Percentiles rank a stretch among this genome's conserved stretches.
Evolutionary conservation across 2,797 vertebrate species (phyloP).

Genomic region (Anguilla anguilla): DNA sequence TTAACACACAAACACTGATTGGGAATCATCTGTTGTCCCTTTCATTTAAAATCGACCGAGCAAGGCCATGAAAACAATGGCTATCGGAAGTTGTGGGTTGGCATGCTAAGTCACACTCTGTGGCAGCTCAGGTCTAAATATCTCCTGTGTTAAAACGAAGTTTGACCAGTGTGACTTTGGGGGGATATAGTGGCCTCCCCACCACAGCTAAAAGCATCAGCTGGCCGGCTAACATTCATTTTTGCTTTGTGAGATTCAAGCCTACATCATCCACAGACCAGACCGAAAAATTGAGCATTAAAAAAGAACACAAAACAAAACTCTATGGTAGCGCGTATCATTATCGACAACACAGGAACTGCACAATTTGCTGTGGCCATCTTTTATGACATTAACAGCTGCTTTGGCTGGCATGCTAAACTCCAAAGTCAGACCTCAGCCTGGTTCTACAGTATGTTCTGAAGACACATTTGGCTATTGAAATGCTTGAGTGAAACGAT

Average conservation of each 20-base stretch:
- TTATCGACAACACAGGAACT: constrained; percentile 43
- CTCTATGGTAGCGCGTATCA: background rate
- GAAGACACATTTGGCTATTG: constrained; percentile 66
- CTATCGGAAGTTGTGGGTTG: background rate
- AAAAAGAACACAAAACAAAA: background rate
- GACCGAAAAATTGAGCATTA: background rate
- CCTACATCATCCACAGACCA: constrained; percentile 52
- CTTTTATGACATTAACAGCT: constrained; percentile 60
- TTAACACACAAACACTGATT: constrained; percentile 7
- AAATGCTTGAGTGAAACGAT: constrained; percentile 60
- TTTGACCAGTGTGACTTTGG: background rate
- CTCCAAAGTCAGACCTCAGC: constrained; percentile 51
- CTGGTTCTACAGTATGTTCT: constrained; percentile 50
- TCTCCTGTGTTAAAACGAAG: constrained; percentile 37
- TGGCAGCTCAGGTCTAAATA: constrained; percentile 43
- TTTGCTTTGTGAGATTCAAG: constrained; percentile 50
- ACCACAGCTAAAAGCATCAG: constrained; percentile 58
- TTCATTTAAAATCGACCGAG: too few species aligned
- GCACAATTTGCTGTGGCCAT: constrained; percentile 50
- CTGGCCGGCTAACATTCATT: constrained; percentile 57
- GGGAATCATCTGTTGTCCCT: background rate
- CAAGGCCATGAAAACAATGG: background rate
- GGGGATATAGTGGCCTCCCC: constrained; percentile 22
- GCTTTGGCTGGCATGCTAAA: constrained; percentile 58
- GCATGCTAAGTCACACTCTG: constrained; percentile 32